Conservation (phyloP, 2,113 vertebrate species). For the Gobio gobio region DNA sequence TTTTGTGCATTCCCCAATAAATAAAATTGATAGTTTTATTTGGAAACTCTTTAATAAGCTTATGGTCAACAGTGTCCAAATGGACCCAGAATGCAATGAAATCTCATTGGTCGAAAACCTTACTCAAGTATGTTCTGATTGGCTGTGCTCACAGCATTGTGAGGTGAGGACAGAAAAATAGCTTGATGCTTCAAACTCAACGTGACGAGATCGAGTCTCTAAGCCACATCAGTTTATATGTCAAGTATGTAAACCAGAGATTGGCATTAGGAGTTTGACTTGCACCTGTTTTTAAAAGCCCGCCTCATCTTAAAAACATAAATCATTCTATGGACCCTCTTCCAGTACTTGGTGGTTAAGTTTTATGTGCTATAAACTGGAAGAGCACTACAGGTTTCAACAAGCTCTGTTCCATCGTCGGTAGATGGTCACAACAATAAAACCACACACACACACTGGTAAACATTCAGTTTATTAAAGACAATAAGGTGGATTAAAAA, state of each 20-base stretch:
- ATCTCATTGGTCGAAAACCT: neutral
- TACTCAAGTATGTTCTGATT: neutral
- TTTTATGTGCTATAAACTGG: neutral
- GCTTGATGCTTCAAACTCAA: too few species aligned
- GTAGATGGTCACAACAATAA: neutral
- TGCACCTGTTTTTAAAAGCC: neutral
- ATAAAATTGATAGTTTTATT: neutral
- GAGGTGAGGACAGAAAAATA: too few species aligned
- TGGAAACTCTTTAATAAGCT: neutral
- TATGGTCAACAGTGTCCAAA: neutral
- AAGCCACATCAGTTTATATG: too few species aligned
- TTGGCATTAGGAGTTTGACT: neutral
- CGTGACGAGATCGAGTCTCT: too few species aligned
- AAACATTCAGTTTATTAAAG: slow-evolving; percentile 32
- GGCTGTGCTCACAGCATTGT: neutral
- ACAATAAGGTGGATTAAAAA: slow-evolving; percentile 11
- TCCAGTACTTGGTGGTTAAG: neutral
- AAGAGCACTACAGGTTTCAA: neutral
- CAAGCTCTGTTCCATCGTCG: neutral
- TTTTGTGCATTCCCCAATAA: neutral
- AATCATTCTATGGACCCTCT: neutral
- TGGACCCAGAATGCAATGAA: neutral
- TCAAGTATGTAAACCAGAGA: neutral
- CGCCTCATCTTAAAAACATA: neutral
- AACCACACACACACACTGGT: neutral